Evolutionary conservation across 2,797 vertebrate species (phyloP), one percentile per base, ranked within the genome.

Genomic region (Melanogrammus aeglefinus): DNA sequence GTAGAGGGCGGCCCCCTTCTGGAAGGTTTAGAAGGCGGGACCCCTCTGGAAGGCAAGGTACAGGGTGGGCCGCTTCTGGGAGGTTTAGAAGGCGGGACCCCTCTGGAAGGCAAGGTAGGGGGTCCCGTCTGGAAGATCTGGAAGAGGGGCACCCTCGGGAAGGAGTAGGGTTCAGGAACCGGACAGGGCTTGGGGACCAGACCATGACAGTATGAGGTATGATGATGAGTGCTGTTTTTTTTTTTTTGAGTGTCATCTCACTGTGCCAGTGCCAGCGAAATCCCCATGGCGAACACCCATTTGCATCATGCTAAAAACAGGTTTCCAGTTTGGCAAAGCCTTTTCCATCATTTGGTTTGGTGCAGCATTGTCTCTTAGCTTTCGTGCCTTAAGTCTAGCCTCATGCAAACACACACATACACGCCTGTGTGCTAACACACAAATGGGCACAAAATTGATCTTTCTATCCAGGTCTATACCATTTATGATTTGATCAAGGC

Each of bases 191-290:
- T n/a, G n/a, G n/a, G n/a, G n/a, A n/a, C n/a, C n/a, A n/a, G n/a
- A n/a, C n/a, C n/a, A n/a, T n/a, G n/a, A n/a, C n/a, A n/a, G n/a
- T n/a, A n/a, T 16, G 76, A n/a, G 33, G 77, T 76, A 18, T 63
- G 57, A 63, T 72, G 14, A 57, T 51, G 33, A 74, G 63, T 66
- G 38, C 39, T 63, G 41, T 14, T 6, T 78, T 74, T 81, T 79
- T 75, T 83, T 51, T 72, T 80, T 66, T 80, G 76, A 72, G 21
- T 77, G 73, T 18, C 38, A 78, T 33, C 73, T 73, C 2, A n/a
- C n/a, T n/a, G n/a, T n/a, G n/a, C 35, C 75, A 81, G 75, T 66
- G 5, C 24, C 3, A 10, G 44, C 78, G 77, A 79, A 39, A 66
- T 8, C 6, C 71, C 10, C 9, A n/a, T 76, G 18, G 14, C 47